Evolutionary conservation across 2,113 vertebrate genomes (phyloP), one percentile per base, ranked within the genome.

Genomic region (Sinocyclocheilus grahami): DNA sequence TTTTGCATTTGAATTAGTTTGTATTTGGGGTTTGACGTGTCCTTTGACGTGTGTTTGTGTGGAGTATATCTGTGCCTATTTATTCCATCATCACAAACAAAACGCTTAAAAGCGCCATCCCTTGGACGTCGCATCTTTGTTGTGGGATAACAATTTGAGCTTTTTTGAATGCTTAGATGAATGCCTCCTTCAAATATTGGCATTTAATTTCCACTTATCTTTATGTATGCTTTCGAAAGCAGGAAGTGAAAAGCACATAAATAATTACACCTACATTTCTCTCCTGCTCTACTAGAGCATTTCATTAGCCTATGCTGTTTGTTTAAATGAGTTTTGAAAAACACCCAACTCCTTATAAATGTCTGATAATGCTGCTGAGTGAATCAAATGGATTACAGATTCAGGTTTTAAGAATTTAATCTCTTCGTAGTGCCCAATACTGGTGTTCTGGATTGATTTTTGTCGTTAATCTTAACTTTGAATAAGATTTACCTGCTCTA

Each of bases 1-100:
- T 71, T 82, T 82, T 82, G 81, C 81, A 82, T 82, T 9, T 71
- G 11, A 82, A 82, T 69, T 27, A 53, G n/a, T 69, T 71, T 42
- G 20, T 63, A 39, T 63, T 80, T 82, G 42, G 14, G n/a, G 14
- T 27, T 65, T 81, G 79, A 81, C 30, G 30, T 33, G 30, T 48
- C n/a, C n/a, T 12, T 67, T 81, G 78, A 65, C 22, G 37, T 24
- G 12, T 80, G 33, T 48, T 11, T 75, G 12, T 24, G 37, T 71
- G 33, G 8, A 1, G 37, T 42, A n/a, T 42, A 42, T 72, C 8
- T 71, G 22, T 24, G 78, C 78, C 9, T 80, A 80, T 80, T 80
- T 42, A 63, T 39, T 37, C 4, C 20, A 42, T 42, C 4, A 42
- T 80, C 39, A 8, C 11, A 48, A 63, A 65, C 12, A 65, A 67